A percentile compares a stretch with the other conserved stretches of the same genome.
These are phyloP conservation scores for Lepus townsendii DNA, from an alignment of 2,797 vertebrate species.

Conservation along the genomic window DNA sequence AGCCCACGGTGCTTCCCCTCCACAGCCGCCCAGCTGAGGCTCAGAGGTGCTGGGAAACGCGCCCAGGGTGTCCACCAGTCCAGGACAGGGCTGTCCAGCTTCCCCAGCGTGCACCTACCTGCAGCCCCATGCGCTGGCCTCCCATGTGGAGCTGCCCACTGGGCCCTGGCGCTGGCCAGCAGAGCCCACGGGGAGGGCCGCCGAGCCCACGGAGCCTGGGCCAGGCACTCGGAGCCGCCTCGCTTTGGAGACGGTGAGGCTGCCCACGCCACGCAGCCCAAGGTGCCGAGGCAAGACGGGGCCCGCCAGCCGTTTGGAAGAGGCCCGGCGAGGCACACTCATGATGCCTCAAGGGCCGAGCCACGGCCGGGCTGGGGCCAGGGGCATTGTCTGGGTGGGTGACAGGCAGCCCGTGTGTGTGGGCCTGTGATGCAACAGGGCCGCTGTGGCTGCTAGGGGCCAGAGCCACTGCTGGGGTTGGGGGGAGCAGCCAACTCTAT, in stretches of 20 bases:
- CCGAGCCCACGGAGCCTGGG: rapidly evolving
- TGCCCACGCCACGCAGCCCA: not conserved
- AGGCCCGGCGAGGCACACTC: not conserved
- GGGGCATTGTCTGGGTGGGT: not conserved
- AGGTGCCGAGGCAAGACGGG: conserved; percentile 8
- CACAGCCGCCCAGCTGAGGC: not conserved
- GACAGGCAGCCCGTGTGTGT: conserved; percentile 30
- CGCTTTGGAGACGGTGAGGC: not conserved
- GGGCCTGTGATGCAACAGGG: conserved; percentile 36
- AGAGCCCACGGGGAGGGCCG: rapidly evolving
- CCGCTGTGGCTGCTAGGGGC: not conserved
- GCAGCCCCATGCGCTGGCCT: too few species aligned
- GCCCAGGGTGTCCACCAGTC: not conserved
- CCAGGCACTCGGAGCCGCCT: not conserved
- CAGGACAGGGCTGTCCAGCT: not conserved
- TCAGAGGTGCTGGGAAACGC: not conserved
- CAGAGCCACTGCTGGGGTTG: not conserved
- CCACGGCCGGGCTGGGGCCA: not conserved
- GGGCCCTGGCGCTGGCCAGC: not conserved
- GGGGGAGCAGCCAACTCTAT: too few species aligned
- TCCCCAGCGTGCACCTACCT: not conserved
- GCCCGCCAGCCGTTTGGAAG: conserved; percentile 48
- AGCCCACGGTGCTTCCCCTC: not conserved
- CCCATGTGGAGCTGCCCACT: not conserved
- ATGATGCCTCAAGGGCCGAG: not conserved